These are phyloP conservation scores for Botrylloides violaceus DNA, from an alignment of 23 tunicate species.

Conservation along the genomic window DNA sequence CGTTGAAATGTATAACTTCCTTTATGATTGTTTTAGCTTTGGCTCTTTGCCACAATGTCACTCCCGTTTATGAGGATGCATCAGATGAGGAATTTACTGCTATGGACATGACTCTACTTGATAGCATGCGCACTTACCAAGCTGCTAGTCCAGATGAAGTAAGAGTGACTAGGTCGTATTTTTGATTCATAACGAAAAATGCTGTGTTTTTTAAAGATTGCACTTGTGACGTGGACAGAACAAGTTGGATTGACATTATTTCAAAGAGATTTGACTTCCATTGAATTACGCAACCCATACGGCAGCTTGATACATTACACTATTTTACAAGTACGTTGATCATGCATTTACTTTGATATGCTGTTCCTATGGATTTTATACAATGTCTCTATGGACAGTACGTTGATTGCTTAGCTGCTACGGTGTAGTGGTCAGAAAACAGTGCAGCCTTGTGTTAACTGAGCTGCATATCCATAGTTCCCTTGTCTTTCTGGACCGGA, in stretches of 20 bases:
- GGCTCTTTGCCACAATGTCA: slow-evolving; percentile 91
- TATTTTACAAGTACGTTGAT: slow-evolving; percentile 45
- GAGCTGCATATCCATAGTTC: too few relatives aligned
- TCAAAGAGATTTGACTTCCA: slow-evolving; percentile 42
- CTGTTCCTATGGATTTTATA: too few relatives aligned
- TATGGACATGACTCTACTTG: not conserved
- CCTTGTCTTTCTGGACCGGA: not conserved
- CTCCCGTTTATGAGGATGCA: slow-evolving; percentile 75
- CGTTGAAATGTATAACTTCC: not conserved
- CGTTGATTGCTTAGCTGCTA: too few relatives aligned
- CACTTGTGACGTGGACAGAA: slow-evolving; percentile 88
- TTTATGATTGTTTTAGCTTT: slow-evolving; percentile 31
- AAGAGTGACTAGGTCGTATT: not conserved
- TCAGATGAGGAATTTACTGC: slow-evolving; percentile 19
- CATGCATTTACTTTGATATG: not conserved
- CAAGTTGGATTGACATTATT: slow-evolving; percentile 54
- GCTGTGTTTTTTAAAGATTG: slow-evolving; percentile 43
- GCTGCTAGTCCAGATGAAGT: slow-evolving; percentile 95
- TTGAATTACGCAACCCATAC: slow-evolving; percentile 36
- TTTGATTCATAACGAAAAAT: not conserved
- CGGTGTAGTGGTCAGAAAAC: too few relatives aligned
- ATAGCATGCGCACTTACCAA: slow-evolving; percentile 51
- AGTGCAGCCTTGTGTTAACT: too few relatives aligned
- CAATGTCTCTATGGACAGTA: too few relatives aligned
- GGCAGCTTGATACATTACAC: slow-evolving; percentile 26